Evolutionary conservation across 2,888 invertebrate species (phyloP), one percentile per base, ranked within the genome.

Genomic region (Diarsia mendica): DNA sequence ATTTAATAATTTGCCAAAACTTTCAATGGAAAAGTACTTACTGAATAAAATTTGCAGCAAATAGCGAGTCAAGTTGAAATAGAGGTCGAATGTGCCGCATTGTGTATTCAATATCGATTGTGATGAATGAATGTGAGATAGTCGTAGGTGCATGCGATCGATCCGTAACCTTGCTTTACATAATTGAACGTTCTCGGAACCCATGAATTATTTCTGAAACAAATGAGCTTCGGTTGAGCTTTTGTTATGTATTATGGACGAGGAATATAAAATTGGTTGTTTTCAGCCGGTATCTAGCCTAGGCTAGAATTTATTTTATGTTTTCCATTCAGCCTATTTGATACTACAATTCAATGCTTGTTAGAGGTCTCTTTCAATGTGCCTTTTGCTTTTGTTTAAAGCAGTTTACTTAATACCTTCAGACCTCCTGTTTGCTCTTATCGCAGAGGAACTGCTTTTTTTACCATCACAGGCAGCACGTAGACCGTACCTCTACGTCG

Each of bases 171-270:
- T 60, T 60, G 64, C 48, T 67, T 66, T 67, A 71, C 64, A 77
- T 82, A 63, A 82, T 68, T 71, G 28, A 82, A 82, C 53, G 60
- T 83, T 71, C 67, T 65, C 13, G 48, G 51, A 67, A 58, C 18
- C 5, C 13, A 61, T 75, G n/a, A 66, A 60, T 69, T 46, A 75
- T 69, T 81, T 69, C 13, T 74, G 67, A 81, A 80, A 49, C n/a
- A 23, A 66, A 39, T 53, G 61, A 76, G 20, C 69, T n/a, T 39
- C 1, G 33, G 70, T 23, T 8, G 44, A 13, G 39, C 15, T n/a
- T 46, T 48, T 28, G 8, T 64, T 39, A 46, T 28, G 28, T 18
- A 10, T n/a, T n/a, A n/a, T n/a, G n/a, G n/a, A 11, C 10, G 15
- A 46, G 18, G 46, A 46, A 61, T 46, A n/a, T 44, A 13, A 13